Conservation (phyloP, 1,140 invertebrate genomes). For the Drosophila triauraria region DNA sequence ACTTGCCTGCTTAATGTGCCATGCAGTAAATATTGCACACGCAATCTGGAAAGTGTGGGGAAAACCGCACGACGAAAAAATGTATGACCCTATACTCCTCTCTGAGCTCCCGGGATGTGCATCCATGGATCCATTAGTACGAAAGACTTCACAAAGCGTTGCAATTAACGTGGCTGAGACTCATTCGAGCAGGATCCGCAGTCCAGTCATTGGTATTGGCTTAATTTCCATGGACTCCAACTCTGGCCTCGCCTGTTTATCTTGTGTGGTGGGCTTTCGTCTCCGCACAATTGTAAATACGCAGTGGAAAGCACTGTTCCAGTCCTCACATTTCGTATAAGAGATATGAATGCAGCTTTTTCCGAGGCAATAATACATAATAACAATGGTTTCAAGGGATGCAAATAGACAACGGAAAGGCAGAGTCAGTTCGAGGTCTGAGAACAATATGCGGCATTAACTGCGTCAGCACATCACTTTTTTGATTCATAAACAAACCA, state of each 20-base stretch:
- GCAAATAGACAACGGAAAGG: background rate
- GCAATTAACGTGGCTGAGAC: conserved; percentile 76
- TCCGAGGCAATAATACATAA: conserved; percentile 68
- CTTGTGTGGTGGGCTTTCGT: conserved; percentile 26
- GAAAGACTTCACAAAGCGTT: conserved; percentile 69
- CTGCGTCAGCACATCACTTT: conserved; percentile 47
- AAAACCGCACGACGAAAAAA: conserved; percentile 71
- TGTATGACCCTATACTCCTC: conserved; percentile 7
- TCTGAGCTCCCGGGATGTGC: conserved; percentile 8
- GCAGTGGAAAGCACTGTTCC: conserved; percentile 51
- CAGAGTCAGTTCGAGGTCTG: background rate
- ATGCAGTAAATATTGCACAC: conserved; percentile 74
- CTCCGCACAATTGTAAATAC: conserved; percentile 62
- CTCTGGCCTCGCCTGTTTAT: conserved; percentile 35
- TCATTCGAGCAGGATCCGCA: conserved; percentile 77
- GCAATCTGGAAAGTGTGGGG: conserved; percentile 19
- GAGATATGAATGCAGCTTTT: conserved; percentile 36
- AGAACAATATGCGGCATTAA: conserved; percentile 76
- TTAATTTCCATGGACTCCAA: conserved; percentile 73
- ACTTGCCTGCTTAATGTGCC: conserved; percentile 78
- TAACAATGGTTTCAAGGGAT: conserved; percentile 60
- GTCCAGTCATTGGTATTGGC: conserved; percentile 76
- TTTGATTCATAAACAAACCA: conserved; percentile 67
- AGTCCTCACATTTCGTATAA: conserved; percentile 49
- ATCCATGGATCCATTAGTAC: conserved; percentile 19